Percentiles rank a stretch among this genome's conserved stretches.
Conservation (phyloP, 2,113 vertebrate species). For the Callionymus lyra region DNA sequence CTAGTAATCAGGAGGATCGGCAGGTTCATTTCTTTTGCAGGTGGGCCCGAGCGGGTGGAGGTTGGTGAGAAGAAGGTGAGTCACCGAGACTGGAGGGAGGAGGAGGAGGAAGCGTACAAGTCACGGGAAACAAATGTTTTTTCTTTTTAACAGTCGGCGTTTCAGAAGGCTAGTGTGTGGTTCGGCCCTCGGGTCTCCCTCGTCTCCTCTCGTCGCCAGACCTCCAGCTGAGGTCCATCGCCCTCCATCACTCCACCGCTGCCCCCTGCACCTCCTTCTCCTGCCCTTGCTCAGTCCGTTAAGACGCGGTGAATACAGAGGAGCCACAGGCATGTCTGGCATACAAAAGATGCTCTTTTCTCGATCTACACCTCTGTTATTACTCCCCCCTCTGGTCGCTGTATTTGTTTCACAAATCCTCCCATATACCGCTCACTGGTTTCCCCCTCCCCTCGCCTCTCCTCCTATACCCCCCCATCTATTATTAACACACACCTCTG, state of each 20-base stretch:
- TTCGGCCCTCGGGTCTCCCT: constrained; percentile 16
- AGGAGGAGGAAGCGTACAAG: neutral
- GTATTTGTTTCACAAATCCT: constrained; percentile 51
- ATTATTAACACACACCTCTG: constrained; percentile 62
- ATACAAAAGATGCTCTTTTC: constrained; percentile 46
- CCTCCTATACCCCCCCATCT: constrained; percentile 36
- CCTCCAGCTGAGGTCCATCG: constrained; percentile 22
- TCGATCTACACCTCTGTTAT: constrained; percentile 26
- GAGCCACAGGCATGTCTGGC: constrained; percentile 32
- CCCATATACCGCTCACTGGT: constrained; percentile 21
- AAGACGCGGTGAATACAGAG: constrained; percentile 38
- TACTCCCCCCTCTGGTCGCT: constrained; percentile 13
- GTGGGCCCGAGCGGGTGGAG: constrained; percentile 4
- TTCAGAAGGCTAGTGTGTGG: constrained; percentile 15
- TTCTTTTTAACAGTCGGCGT: constrained; percentile 10
- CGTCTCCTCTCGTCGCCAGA: constrained; percentile 15
- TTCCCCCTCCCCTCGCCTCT: constrained; percentile 6
- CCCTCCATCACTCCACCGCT: constrained; percentile 2
- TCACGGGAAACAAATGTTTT: constrained; percentile 9
- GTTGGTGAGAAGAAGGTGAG: constrained; percentile 13
- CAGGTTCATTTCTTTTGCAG: constrained; percentile 13
- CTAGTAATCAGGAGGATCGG: constrained; percentile 14
- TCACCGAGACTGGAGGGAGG: constrained; percentile 6
- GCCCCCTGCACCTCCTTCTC: neutral
- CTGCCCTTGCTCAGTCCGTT: constrained; percentile 7